Conservation (phyloP, 2,797 vertebrate species). For the Sebastes oblongus region DNA sequence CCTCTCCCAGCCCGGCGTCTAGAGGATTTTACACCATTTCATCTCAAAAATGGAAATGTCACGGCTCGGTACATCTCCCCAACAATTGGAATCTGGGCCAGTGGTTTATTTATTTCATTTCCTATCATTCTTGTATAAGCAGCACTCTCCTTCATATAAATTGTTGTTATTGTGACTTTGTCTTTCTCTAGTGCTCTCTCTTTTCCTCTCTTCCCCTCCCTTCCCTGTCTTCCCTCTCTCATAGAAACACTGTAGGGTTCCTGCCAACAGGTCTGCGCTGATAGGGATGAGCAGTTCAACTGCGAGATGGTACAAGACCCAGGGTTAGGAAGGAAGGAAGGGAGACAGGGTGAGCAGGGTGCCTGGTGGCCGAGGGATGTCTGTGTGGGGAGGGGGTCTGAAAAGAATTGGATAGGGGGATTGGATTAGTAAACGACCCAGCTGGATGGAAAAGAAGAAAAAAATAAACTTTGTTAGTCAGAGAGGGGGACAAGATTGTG, state of each 20-base stretch:
- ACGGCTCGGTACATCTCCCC: slow-evolving; percentile 76
- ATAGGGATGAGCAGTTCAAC: slow-evolving; percentile 53
- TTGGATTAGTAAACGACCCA: slow-evolving; percentile 58
- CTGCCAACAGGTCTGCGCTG: slow-evolving; percentile 63
- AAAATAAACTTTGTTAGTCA: neutral
- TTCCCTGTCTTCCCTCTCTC: neutral
- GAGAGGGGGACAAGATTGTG: slow-evolving; percentile 8
- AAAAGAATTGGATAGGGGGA: slow-evolving; percentile 50
- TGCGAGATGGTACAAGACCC: slow-evolving; percentile 36
- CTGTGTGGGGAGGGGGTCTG: slow-evolving; percentile 24
- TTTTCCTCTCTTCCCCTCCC: neutral
- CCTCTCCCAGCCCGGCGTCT: slow-evolving; percentile 72
- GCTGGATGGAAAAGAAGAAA: slow-evolving; percentile 33
- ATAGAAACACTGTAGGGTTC: slow-evolving; percentile 40
- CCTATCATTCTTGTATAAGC: slow-evolving; percentile 56
- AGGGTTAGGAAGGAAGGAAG: slow-evolving; percentile 42
- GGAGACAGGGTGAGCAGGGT: slow-evolving; percentile 28
- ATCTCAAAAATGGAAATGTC: slow-evolving; percentile 81
- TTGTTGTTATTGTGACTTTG: slow-evolving; percentile 60
- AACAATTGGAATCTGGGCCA: slow-evolving; percentile 80
- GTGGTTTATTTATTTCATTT: slow-evolving; percentile 78
- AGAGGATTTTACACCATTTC: slow-evolving; percentile 81
- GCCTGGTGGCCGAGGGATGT: slow-evolving; percentile 32
- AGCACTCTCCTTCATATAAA: slow-evolving; percentile 57
- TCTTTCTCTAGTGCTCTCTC: slow-evolving; percentile 32